These are phyloP conservation scores for Isichthys henryi DNA, from an alignment of 2,113 vertebrate species.

Conservation along the genomic window DNA sequence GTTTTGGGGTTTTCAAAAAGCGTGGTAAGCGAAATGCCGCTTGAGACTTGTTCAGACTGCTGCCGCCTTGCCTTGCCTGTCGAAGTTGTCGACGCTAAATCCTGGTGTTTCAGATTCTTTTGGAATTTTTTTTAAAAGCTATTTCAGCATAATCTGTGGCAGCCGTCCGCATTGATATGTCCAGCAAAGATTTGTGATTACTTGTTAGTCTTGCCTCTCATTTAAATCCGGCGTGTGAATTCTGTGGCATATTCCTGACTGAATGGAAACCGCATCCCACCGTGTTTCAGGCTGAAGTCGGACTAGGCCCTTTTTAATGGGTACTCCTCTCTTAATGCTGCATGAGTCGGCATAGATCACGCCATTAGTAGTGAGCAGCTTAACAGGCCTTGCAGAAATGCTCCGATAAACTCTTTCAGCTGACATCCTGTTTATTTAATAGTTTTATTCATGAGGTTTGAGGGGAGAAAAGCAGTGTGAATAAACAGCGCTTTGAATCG, in stretches of 20 bases:
- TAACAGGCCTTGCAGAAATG: neutral
- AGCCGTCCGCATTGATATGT: neutral
- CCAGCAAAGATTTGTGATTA: neutral
- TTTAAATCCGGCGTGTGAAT: neutral
- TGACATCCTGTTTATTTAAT: neutral
- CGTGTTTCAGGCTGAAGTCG: neutral
- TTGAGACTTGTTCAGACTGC: neutral
- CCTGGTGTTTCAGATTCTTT: neutral
- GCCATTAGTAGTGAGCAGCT: neutral
- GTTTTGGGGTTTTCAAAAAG: neutral
- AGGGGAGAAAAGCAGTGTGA: neutral
- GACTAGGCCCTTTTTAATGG: neutral
- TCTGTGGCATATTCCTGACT: neutral
- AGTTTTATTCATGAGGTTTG: neutral
- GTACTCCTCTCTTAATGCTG: neutral
- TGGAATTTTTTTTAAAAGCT: neutral
- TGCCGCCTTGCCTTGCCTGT: neutral
- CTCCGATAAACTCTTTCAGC: neutral
- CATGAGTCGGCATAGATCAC: neutral
- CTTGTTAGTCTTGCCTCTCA: neutral
- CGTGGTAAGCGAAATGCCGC: neutral
- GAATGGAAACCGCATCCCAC: neutral
- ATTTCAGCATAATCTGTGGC: neutral
- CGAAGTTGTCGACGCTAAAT: neutral
- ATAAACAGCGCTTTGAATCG: neutral